Conservation (phyloP, 2,888 invertebrate genomes). For the Chrysolina haemoptera region DNA sequence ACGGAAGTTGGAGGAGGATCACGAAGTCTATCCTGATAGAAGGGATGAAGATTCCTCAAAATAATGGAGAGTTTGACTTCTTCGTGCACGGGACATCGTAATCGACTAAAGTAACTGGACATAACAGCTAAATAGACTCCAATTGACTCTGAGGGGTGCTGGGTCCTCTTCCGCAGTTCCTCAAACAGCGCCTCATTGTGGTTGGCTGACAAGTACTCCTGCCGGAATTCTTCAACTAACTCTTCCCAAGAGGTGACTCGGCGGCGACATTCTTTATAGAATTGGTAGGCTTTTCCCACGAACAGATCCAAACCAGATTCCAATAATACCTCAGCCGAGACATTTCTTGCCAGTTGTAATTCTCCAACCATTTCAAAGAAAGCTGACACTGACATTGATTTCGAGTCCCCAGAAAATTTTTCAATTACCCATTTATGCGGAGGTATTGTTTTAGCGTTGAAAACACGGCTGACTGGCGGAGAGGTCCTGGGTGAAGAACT, state of each 20-base stretch:
- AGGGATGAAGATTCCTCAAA: too few species aligned
- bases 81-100: background rate
- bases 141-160: background rate
- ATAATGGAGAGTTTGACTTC: background rate
- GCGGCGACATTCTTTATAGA: constrained; percentile 16
- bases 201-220: constrained; percentile 25
- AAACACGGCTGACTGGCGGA: background rate
- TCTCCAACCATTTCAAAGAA: constrained; percentile 28
- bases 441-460: background rate
- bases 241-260: constrained; percentile 23
- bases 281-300: constrained; percentile 20
- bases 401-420: constrained; percentile 22
- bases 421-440: constrained; percentile 5
- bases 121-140: background rate
- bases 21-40: background rate
- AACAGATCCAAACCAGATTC: constrained; percentile 30
- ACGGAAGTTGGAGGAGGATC: background rate
- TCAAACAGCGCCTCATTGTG: constrained; percentile 18
- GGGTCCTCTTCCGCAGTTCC: constrained; percentile 23
- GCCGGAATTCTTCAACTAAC: constrained; percentile 22
- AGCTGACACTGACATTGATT: background rate
- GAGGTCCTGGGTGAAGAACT: background rate
- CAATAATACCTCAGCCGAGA: background rate
- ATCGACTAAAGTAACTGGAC: background rate
- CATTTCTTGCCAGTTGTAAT: background rate